Evolutionary conservation across 2,888 invertebrate genomes (phyloP).

Genomic region (Ormyrus rosae): DNA sequence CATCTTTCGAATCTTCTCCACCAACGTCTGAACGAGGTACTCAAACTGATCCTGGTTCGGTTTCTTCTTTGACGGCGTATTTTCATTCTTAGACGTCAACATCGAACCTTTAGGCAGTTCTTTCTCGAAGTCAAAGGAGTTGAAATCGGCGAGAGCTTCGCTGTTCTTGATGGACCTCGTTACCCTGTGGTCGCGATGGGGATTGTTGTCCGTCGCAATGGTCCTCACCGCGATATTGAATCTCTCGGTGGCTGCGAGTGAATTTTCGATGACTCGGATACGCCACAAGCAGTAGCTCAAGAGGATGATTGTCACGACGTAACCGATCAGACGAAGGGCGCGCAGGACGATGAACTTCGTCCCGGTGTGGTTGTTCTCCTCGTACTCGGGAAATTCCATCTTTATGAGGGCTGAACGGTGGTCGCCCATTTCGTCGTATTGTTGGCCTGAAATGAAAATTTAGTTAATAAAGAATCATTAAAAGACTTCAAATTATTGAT

Average conservation of each 20-base stretch:
- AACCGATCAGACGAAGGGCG: slow-evolving; percentile 15
- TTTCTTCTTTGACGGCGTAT: not conserved
- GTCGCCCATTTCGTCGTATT: slow-evolving; percentile 18
- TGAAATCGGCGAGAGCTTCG: not conserved
- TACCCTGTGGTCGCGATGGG: not conserved
- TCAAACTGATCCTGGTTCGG: slow-evolving; percentile 29
- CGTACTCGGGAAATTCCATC: slow-evolving; percentile 45
- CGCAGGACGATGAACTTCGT: slow-evolving; percentile 3
- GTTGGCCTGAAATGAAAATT: slow-evolving; percentile 2
- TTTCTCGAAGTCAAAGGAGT: slow-evolving; percentile 7
- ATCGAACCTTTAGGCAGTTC: not conserved
- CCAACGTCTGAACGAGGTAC: slow-evolving; percentile 27
- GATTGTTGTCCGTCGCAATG: not conserved
- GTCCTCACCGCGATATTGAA: slow-evolving; percentile 26
- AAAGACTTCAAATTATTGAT: no score
- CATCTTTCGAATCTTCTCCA: slow-evolving; percentile 38
- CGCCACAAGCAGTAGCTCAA: slow-evolving; percentile 49
- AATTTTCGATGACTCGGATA: slow-evolving; percentile 29
- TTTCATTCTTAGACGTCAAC: slow-evolving; percentile 35
- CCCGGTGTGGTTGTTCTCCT: not conserved
- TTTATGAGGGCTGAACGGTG: slow-evolving; percentile 38
- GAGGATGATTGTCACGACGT: slow-evolving; percentile 18
- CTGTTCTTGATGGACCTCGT: not conserved
- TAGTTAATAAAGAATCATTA: no score
- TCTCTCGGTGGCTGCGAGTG: slow-evolving; percentile 18